phyloP scores from a whole-genome alignment of 2,113 vertebrate species.

The Crotalus horridus region DNA sequence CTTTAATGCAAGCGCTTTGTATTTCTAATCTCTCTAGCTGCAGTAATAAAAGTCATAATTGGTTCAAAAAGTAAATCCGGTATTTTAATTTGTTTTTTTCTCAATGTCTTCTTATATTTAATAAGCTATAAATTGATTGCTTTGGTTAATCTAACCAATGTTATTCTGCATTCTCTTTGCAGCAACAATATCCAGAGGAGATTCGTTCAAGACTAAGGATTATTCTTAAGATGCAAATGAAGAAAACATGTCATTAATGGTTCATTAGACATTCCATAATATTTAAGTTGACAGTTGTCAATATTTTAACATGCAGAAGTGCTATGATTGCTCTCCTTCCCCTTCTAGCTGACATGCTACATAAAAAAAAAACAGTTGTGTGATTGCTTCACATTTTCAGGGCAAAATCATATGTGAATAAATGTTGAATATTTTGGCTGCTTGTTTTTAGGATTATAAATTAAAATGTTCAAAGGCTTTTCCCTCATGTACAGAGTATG shows the following conservation, averaged over 20 bases:
- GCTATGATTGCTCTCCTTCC: neutral
- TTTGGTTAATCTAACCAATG: neutral
- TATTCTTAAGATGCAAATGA: neutral
- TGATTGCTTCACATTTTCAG: neutral
- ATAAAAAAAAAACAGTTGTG: neutral
- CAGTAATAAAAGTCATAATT: neutral
- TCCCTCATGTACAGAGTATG: neutral
- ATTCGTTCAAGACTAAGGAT: neutral
- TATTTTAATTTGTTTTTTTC: neutral
- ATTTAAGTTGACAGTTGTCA: neutral
- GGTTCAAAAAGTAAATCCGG: too few relatives aligned
- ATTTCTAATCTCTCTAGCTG: neutral
- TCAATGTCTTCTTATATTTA: neutral
- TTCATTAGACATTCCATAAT: neutral
- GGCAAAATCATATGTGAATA: neutral
- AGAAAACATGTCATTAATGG: neutral
- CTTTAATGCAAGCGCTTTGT: neutral
- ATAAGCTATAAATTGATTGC: neutral
- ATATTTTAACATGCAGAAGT: neutral
- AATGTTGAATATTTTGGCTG: neutral
- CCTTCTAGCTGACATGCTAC: neutral
- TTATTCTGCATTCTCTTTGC: neutral
- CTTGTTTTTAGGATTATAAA: neutral
- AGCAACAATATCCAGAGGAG: neutral
- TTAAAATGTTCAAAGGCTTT: neutral